Conservation (phyloP, 2,113 vertebrate species). For the Eulacestoma nigropectus region DNA sequence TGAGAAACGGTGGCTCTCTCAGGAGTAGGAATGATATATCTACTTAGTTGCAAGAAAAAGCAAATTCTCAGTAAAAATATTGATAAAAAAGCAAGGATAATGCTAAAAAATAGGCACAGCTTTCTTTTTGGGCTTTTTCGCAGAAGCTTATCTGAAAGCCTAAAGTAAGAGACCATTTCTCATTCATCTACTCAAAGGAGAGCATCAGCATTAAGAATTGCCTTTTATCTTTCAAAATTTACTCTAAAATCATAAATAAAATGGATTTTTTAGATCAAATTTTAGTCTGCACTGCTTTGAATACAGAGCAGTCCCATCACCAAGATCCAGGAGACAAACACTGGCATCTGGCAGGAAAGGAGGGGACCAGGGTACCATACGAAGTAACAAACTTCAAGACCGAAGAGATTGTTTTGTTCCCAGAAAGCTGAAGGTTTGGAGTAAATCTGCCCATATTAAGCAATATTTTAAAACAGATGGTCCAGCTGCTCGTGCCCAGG, state of each 20-base stretch:
- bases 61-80: slow-evolving; percentile 61
- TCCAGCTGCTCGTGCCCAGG: background rate
- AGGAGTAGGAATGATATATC: background rate
- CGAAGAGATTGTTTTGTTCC: background rate
- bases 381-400: background rate
- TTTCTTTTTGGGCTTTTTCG: slow-evolving; percentile 67
- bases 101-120: slow-evolving; percentile 45
- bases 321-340: background rate
- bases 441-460: background rate
- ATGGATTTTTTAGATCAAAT: background rate
- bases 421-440: background rate
- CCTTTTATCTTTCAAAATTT: slow-evolving; percentile 6
- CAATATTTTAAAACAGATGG: background rate
- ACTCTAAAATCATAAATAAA: slow-evolving; percentile 35
- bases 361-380: background rate
- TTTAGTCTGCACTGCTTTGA: background rate
- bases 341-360: background rate
- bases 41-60: slow-evolving; percentile 55
- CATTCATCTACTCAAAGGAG: slow-evolving; percentile 58
- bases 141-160: slow-evolving; percentile 68
- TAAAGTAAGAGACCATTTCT: slow-evolving; percentile 66
- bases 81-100: slow-evolving; percentile 48
- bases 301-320: background rate
- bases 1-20: slow-evolving; percentile 56
- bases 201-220: slow-evolving; percentile 41